A percentile compares a stretch with the other conserved stretches of the same genome.
phyloP scores from a whole-genome alignment of 1,140 invertebrate species.

The Uloborus diversus region DNA sequence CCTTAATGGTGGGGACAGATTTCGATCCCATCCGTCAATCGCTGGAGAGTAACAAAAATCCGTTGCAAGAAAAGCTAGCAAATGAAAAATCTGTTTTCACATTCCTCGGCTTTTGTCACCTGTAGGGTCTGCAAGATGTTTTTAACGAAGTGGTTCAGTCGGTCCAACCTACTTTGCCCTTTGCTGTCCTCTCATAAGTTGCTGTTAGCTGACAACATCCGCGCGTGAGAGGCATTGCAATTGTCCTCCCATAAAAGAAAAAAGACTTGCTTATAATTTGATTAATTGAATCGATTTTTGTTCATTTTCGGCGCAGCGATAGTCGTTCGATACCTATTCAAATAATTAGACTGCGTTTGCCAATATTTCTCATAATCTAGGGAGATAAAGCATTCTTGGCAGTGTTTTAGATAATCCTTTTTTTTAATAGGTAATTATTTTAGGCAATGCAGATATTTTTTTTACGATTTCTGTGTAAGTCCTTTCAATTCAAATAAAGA shows the following conservation, averaged over 20 bases:
- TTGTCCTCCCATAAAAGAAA: not conserved
- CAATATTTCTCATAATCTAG: no score
- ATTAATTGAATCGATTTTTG: conserved; percentile 32
- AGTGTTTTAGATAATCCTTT: no score
- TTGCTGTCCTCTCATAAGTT: not conserved
- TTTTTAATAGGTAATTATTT: no score
- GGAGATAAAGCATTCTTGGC: no score
- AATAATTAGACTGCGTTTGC: no score
- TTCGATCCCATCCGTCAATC: conserved; percentile 29
- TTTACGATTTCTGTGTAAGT: no score
- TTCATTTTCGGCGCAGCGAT: no score
- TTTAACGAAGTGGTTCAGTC: conserved; percentile 16
- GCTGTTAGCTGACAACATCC: not conserved
- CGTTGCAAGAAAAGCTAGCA: not conserved
- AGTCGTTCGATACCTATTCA: no score
- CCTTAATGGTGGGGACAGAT: conserved; percentile 7
- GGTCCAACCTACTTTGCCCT: not conserved
- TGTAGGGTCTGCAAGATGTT: not conserved
- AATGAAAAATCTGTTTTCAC: conserved; percentile 34
- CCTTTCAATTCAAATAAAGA: no score
- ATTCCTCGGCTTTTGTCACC: conserved; percentile 27
- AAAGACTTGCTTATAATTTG: conserved; percentile 19
- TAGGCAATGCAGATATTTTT: no score
- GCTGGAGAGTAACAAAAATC: not conserved
- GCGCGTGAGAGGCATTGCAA: conserved; percentile 6